Evolutionary conservation across 2,888 invertebrate genomes (phyloP), one percentile per base, ranked within the genome.

Genomic region (Caradrina clavipalpis): DNA sequence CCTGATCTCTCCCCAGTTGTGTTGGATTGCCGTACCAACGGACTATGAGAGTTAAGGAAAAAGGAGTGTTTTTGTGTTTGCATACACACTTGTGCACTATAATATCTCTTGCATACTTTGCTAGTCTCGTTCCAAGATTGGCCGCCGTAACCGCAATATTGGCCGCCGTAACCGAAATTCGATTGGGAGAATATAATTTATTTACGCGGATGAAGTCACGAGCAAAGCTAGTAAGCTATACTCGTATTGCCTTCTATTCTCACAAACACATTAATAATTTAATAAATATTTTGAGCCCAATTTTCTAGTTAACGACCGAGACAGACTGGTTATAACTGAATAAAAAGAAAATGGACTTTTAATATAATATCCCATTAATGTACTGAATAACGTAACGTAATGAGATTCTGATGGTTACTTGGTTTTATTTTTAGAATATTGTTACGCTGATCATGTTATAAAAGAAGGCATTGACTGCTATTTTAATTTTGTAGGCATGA

Each of bases 371-470:
- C 22, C 47, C 59, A 61, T 65, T 78, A 72, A 61, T 60, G 39
- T 51, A 70, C 50, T 60, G 59, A 72, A 72, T 49, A 56, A 56
- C 35, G 21, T 54, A 53, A 11, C 6, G 42, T 78, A 76, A 78
- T 61, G 78, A 76, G 66, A 72, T 61, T 72, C 47, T 78, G 57
- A 75, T 75, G 65, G 60, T 45, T 19, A 22, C 26, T 49, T 45
- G 7, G 10, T 49, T 45, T 65, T 72, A 39, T 72, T 57, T 63
- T 58, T 22, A 31, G 26, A 55, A 42, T 39, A 58, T 61, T 54
- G 21, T 11, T 42, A 21, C 10, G n/a, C 31, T 42, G 17, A 57
- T 57, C 26, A 42, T 17, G 10, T 57, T 15, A 60, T 60, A 56
- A 60, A 72, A 35, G 15, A 51, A 17, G 19, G 6, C 13, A 15